These are phyloP conservation scores for Drosophila melanica DNA, from an alignment of 1,140 invertebrate species.

Conservation along the genomic window DNA sequence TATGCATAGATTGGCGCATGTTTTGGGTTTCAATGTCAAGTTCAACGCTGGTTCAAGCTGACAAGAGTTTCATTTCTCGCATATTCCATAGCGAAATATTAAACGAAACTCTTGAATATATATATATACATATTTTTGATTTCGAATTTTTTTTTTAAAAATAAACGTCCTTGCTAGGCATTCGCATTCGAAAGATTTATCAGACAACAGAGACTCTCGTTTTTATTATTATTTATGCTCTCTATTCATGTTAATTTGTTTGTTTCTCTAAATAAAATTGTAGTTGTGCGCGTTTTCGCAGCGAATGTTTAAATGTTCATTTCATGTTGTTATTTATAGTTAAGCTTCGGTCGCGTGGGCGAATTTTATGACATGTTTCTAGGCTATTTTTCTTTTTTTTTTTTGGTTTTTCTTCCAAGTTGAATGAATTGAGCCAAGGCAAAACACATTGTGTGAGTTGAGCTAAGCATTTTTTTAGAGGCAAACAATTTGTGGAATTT, in stretches of 20 bases:
- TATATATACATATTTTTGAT: slow-evolving; percentile 11
- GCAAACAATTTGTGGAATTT: neutral
- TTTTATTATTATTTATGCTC: slow-evolving; percentile 38
- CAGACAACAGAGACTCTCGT: slow-evolving; percentile 25
- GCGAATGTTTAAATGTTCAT: slow-evolving; percentile 57
- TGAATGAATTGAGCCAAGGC: slow-evolving; percentile 73
- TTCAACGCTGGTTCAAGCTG: slow-evolving; percentile 56
- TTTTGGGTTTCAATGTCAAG: slow-evolving; percentile 72
- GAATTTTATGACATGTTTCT: slow-evolving; percentile 26
- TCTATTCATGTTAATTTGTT: slow-evolving; percentile 29
- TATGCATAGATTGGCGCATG: slow-evolving; percentile 3
- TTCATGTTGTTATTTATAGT: slow-evolving; percentile 64
- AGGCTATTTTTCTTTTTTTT: neutral
- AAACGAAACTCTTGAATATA: slow-evolving; percentile 5
- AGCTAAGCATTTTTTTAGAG: neutral
- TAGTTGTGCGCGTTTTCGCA: slow-evolving; percentile 58
- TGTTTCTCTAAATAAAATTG: slow-evolving; percentile 34
- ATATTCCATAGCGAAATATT: slow-evolving; percentile 38
- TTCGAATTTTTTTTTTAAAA: slow-evolving; percentile 47
- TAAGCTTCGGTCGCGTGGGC: slow-evolving; percentile 22
- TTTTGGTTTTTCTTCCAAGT: slow-evolving; percentile 26
- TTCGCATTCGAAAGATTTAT: slow-evolving; percentile 29
- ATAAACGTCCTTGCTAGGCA: slow-evolving; percentile 73
- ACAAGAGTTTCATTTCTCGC: slow-evolving; percentile 28
- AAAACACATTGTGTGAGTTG: slow-evolving; percentile 24